phyloP scores from a whole-genome alignment of 2,113 vertebrate species.

The Hyla sarda region DNA sequence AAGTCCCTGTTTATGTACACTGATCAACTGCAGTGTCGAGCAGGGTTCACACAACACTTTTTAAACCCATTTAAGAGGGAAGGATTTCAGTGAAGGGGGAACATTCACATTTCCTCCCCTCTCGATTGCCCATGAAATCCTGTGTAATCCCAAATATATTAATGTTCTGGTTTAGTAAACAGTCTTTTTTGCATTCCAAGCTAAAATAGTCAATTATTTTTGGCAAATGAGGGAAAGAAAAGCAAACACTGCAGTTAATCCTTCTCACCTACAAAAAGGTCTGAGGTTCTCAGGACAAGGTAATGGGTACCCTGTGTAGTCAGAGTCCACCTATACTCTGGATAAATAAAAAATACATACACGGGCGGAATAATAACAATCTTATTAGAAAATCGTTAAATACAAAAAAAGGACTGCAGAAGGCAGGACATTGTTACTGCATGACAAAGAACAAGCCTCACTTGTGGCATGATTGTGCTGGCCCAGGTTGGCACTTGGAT shows the following conservation, averaged over 20 bases:
- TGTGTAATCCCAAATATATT: neutral
- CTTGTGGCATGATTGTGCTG: constrained; percentile 12
- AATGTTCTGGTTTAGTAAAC: neutral
- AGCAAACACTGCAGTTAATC: neutral
- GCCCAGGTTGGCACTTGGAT: constrained; percentile 6
- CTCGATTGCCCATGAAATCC: neutral
- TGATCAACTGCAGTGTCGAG: neutral
- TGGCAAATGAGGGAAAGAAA: neutral
- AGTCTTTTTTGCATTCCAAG: neutral
- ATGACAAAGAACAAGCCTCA: neutral
- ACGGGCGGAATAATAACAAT: neutral
- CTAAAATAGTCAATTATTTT: neutral
- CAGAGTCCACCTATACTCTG: neutral
- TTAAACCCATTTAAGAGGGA: neutral
- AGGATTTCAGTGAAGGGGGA: too few relatives aligned
- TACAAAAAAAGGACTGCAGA: constrained; percentile 20
- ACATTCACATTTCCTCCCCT: neutral
- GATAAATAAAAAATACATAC: constrained; percentile 10
- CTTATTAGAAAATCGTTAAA: neutral
- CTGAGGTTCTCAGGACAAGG: neutral
- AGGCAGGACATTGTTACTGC: constrained; percentile 29
- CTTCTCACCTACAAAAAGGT: neutral
- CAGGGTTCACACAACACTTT: neutral
- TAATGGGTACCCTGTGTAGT: neutral
- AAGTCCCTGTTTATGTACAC: neutral